A percentile compares a stretch with the other conserved stretches of the same genome.
phyloP scores from a whole-genome alignment of 1,140 invertebrate species.

The Manduca sexta region DNA sequence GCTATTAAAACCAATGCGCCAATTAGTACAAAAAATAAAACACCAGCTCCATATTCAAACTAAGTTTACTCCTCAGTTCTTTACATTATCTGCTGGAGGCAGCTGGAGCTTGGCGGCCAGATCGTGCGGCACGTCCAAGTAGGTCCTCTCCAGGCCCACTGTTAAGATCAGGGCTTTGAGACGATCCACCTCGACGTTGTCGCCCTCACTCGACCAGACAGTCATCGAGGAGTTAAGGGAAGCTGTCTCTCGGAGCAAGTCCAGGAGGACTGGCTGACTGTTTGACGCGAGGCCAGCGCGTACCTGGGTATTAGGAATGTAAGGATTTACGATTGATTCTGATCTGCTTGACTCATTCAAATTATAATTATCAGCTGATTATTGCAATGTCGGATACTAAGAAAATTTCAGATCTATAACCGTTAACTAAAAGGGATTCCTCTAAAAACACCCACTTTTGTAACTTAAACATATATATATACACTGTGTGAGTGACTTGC shows the following conservation, averaged over 20 bases:
- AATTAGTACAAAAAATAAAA: too few species aligned
- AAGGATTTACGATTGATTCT: slow-evolving; percentile 24
- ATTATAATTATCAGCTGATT: too few species aligned
- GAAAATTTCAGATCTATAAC: too few species aligned
- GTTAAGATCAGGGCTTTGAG: slow-evolving; percentile 76
- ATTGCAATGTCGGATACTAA: too few species aligned
- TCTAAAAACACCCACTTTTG: too few species aligned
- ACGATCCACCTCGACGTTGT: slow-evolving; percentile 75
- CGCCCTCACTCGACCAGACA: slow-evolving; percentile 79
- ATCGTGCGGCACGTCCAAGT: slow-evolving; percentile 80
- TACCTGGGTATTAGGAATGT: slow-evolving; percentile 76
- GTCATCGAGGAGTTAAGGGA: slow-evolving; percentile 77
- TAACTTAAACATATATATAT: too few species aligned
- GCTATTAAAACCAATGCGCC: too few species aligned
- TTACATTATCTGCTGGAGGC: slow-evolving; percentile 23
- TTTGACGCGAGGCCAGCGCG: slow-evolving; percentile 82
- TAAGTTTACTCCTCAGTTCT: not conserved
- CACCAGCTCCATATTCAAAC: too few species aligned
- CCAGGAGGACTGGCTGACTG: slow-evolving; percentile 73
- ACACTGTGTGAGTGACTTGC: too few species aligned
- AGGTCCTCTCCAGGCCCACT: slow-evolving; percentile 78
- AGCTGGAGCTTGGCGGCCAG: slow-evolving; percentile 73
- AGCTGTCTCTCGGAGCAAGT: slow-evolving; percentile 67
- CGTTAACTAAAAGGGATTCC: too few species aligned
- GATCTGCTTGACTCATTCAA: too few species aligned